Evolutionary conservation across 2,797 vertebrate species (phyloP).

Genomic region (Peromyscus attwateri): DNA sequence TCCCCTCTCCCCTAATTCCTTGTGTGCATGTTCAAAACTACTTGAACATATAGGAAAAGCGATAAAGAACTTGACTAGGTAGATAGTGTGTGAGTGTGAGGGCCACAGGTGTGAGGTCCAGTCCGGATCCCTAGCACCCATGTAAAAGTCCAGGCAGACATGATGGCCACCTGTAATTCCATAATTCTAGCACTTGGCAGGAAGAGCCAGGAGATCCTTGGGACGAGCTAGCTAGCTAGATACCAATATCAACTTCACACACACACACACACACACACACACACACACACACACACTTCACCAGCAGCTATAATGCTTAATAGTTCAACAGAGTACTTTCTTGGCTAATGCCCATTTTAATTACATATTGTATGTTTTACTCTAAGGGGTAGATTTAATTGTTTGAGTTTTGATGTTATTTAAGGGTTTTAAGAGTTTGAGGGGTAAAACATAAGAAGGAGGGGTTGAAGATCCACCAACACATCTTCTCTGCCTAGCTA

Average conservation of each 20-base stretch:
- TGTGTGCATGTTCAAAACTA: background rate
- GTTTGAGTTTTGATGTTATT: background rate
- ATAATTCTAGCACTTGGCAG: background rate
- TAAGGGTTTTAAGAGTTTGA: background rate
- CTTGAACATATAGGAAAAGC: conserved; percentile 7
- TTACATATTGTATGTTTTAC: background rate
- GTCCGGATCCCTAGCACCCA: background rate
- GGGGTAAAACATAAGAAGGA: background rate
- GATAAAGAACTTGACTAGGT: background rate
- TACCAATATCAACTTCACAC: background rate
- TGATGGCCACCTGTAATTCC: background rate
- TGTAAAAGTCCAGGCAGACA: background rate
- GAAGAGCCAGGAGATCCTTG: background rate
- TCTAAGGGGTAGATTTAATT: background rate
- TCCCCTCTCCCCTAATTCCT: background rate
- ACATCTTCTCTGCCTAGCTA: background rate
- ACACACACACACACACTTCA: background rate
- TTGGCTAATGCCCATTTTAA: conserved; percentile 29
- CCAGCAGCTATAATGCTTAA: background rate
- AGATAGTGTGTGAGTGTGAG: background rate
- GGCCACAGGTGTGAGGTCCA: background rate
- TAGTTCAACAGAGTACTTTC: background rate
- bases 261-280: background rate
- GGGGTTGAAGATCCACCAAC: background rate
- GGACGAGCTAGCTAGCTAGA: background rate